phyloP scores from a whole-genome alignment of 2,797 vertebrate genomes.

The Eulemur mongoz region DNA sequence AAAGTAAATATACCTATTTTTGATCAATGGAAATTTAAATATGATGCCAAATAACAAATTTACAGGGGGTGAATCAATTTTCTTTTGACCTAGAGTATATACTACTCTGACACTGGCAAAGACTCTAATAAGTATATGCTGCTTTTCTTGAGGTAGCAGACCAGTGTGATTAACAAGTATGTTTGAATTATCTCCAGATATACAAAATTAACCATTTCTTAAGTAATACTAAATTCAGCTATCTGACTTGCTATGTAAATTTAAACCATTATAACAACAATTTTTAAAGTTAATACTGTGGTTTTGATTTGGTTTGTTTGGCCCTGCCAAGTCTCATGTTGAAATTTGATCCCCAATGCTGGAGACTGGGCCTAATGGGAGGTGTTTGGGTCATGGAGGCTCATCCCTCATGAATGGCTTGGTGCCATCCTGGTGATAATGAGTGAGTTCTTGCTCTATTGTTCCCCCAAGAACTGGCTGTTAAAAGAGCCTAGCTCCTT shows the following conservation, averaged over 20 bases:
- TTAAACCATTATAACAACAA: not conserved
- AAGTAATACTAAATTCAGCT: conserved; percentile 29
- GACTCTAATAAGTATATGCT: conserved; percentile 21
- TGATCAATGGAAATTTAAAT: conserved; percentile 40
- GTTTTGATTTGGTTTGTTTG: not conserved
- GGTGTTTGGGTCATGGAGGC: not conserved
- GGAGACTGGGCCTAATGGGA: not conserved
- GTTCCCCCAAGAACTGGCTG: not conserved
- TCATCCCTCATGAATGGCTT: not conserved
- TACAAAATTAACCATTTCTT: conserved; percentile 29
- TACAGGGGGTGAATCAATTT: conserved; percentile 31
- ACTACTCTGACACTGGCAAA: conserved; percentile 13
- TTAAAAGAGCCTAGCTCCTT: not conserved
- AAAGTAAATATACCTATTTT: conserved; percentile 27
- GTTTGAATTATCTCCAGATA: conserved; percentile 23
- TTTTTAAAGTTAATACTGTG: not conserved
- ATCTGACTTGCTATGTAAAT: not conserved
- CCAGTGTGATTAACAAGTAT: conserved; percentile 25
- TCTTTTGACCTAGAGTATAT: not conserved
- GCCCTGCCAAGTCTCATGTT: not conserved
- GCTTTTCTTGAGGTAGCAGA: conserved; percentile 1
- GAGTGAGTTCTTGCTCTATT: not conserved
- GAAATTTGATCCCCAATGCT: not conserved
- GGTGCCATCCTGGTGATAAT: not conserved
- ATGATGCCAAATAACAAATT: conserved; percentile 46